A percentile compares a stretch with the other conserved stretches of the same genome.
Conservation (phyloP, 2,797 vertebrate species). For the Onychomys torridus region DNA sequence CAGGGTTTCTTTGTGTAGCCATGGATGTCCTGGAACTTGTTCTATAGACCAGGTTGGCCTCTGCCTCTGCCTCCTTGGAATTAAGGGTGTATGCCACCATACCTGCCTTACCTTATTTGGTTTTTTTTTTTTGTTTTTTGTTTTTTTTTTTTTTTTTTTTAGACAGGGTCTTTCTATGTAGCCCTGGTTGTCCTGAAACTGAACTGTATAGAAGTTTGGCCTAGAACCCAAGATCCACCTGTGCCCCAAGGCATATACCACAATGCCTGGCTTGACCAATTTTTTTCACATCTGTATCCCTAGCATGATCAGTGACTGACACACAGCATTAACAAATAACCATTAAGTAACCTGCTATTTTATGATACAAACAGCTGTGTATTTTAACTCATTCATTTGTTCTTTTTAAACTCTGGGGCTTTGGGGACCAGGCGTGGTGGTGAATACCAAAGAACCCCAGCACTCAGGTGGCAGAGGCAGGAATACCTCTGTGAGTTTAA, state of each 20-base stretch:
- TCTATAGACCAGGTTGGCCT: not conserved
- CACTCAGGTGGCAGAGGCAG: not conserved
- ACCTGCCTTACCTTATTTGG: not conserved
- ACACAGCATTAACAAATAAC: not conserved
- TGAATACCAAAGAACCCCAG: not conserved
- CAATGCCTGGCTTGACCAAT: not conserved
- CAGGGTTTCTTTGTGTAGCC: not conserved
- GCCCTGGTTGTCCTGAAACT: not conserved
- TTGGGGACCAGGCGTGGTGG: not conserved
- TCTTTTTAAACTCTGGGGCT: constrained; percentile 5
- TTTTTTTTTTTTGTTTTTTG: not conserved
- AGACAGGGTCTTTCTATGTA: not conserved
- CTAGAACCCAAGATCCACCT: not conserved
- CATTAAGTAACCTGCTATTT: not conserved
- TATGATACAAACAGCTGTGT: not conserved
- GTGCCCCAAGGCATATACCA: not conserved
- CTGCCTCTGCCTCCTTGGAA: not conserved
- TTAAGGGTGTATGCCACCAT: not conserved
- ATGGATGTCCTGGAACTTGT: not conserved
- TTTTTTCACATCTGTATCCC: not conserved
- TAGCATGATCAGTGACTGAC: not conserved
- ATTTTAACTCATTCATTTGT: constrained; percentile 8
- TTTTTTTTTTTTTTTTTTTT: not conserved
- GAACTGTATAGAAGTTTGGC: not conserved
- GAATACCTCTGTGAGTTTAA: not conserved